Base-by-base conservation (phyloP, 2,888 invertebrate genomes). In the Neoascia interrupta region DNA sequence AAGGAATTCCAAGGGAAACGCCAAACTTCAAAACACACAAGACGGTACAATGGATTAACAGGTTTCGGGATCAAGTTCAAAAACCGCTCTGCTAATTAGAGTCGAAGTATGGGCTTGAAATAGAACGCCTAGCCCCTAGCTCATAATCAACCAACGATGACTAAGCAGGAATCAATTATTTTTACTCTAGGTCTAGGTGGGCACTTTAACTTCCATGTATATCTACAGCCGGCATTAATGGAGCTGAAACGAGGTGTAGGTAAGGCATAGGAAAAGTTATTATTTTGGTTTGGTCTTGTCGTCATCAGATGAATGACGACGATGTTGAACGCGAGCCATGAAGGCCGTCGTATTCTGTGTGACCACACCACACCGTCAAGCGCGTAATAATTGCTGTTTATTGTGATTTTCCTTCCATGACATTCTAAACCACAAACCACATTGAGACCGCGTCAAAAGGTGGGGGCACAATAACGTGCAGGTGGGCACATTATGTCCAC, bases 41-140 rank as follows among this genome's bases (percentile, higher is more conserved):
- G 28, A 16, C 11, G 54, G 37, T 28, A 26, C 23, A 63, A 63
- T 51, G 56, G 36, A 41, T 43, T 60, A 76, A 76, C 64, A 54
- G 72, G 72, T 72, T 76, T 66, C 26, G 58, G 23, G 63, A 39
- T 76, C 76, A 76, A 72, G 72, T 72, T 76, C 76, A 60, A 76
- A 72, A 45, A 37, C 53, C 56, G 70, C 64, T 60, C 37, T 13
- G 45, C 53, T 66, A 74, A 66, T 66, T 74, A 58, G 58, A 58
- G 39, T 31, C 45, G 37, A 47, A 37, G 26, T 47, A n/a, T 10
- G 28, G 45, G 28, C 45, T 26, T 45, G 8, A 16, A 51, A 19
- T 41, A 51, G 69, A 53, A 64, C 43, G 43, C 15, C 39, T 19
- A 13, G 18, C 1, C 36, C 8, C 8, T n/a, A n/a, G 8, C 31